phyloP scores from a whole-genome alignment of 2,797 vertebrate genomes.

The Onychomys arenicola region DNA sequence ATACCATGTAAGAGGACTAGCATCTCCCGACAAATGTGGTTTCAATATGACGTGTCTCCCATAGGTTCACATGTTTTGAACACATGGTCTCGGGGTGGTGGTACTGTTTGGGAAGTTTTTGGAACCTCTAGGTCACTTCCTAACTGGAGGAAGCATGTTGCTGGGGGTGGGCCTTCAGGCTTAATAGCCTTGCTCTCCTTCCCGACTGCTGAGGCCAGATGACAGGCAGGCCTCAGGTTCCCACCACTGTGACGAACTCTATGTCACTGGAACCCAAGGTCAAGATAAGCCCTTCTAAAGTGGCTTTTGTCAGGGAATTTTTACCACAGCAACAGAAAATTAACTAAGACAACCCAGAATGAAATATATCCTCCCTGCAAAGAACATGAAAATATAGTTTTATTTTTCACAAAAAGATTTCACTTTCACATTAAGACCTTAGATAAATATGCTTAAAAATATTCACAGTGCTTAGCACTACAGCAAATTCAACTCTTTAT shows the following conservation, averaged over 20 bases:
- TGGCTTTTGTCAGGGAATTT: background rate
- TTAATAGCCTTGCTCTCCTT: background rate
- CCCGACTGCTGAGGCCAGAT: background rate
- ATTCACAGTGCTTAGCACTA: background rate
- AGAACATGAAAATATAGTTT: background rate
- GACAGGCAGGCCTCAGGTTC: background rate
- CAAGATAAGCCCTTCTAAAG: background rate
- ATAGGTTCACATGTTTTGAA: background rate
- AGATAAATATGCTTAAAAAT: constrained; percentile 28
- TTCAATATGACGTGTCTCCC: background rate
- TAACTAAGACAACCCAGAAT: background rate
- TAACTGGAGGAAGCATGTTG: background rate
- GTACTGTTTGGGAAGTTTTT: background rate
- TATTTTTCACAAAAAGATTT: constrained; percentile 46
- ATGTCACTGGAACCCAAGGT: no score
- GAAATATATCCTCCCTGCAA: background rate
- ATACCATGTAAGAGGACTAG: background rate
- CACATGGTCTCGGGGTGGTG: background rate
- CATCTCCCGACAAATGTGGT: background rate
- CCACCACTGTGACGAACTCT: background rate
- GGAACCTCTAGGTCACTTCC: background rate
- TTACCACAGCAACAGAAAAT: background rate
- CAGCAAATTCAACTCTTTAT: background rate
- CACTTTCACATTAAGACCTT: background rate
- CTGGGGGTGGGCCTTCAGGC: background rate